Evolutionary conservation across 2,888 invertebrate genomes (phyloP).

Genomic region (Rosalia funebris): DNA sequence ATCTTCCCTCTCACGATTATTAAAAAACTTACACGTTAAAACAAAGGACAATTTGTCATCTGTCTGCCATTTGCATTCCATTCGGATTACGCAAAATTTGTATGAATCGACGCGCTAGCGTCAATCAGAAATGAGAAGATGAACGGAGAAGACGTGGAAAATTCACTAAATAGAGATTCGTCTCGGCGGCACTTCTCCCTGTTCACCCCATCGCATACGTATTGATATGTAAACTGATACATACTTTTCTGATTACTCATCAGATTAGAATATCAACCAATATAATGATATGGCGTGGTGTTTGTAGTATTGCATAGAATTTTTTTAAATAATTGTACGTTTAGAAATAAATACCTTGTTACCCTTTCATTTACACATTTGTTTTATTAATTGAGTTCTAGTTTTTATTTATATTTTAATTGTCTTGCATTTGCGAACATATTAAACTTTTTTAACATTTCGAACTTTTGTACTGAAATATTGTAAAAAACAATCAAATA

Average conservation of each 20-base stretch:
- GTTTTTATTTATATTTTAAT: no score
- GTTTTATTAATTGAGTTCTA: no score
- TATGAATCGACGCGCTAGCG: constrained; percentile 15
- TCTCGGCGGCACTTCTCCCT: neutral
- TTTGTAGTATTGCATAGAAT: no score
- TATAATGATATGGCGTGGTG: neutral
- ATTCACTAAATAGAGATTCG: neutral
- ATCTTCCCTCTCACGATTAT: neutral
- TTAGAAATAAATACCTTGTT: no score
- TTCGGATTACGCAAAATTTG: constrained; percentile 28
- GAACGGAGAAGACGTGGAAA: constrained; percentile 3
- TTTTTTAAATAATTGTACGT: no score
- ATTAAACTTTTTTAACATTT: no score
- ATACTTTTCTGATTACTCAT: constrained; percentile 10
- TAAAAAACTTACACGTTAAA: constrained; percentile 22
- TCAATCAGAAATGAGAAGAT: constrained; percentile 15
- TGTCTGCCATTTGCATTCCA: constrained; percentile 32
- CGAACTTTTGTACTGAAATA: no score
- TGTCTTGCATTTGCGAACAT: no score
- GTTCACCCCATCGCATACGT: neutral
- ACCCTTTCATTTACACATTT: no score
- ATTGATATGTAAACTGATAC: constrained; percentile 21
- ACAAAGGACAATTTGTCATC: constrained; percentile 44
- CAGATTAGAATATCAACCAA: constrained; percentile 9
- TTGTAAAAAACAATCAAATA: no score